Evolutionary conservation across 2,888 invertebrate species (phyloP), one percentile per base, ranked within the genome.

Genomic region (Adela reaumurella): DNA sequence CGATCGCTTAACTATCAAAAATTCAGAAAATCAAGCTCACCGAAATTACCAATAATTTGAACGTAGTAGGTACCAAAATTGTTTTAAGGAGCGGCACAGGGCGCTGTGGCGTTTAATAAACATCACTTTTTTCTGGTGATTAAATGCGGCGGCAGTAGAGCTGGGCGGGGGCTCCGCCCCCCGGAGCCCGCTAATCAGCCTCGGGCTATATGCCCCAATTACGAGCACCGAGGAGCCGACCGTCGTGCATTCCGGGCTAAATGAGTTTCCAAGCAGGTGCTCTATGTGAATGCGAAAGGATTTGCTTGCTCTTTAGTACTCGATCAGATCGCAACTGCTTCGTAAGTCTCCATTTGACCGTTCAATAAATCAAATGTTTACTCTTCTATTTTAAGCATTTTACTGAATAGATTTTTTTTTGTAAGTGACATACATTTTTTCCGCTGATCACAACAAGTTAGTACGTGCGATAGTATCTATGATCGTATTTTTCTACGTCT

Each of bases 221-320:
- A 35, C 35, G 35, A 14, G 35, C 35, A 14, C 11, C 35, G 14
- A 8, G 3, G 11, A 14, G 56, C 60, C 62, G 63, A 61, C 64
- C 49, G 46, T 74, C 74, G 74, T 74, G 74, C 77, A 78, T 78
- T 77, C 77, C 77, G 67, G 71, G 74, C 73, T 72, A 74, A 77
- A 78, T 78, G 77, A 72, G 73, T 76, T 78, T 74, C 68, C 61
- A 24, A 8, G 24, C 35, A 35, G 35, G 35, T 61, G 65, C 65
- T 67, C 68, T 51, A 64, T 67, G 65, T 68, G 72, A 24, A 35
- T 35, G 35, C 35, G 24, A 24, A 24, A 24, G 24, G 24, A 24
- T 24, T 24, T 8, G 24, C 24, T 24, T n/a, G n/a, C n/a, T n/a
- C n/a, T n/a, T n/a, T n/a, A n/a, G n/a, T n/a, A n/a, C n/a, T n/a